phyloP scores from a whole-genome alignment of 2,888 invertebrate genomes.

The Mythimna impura region DNA sequence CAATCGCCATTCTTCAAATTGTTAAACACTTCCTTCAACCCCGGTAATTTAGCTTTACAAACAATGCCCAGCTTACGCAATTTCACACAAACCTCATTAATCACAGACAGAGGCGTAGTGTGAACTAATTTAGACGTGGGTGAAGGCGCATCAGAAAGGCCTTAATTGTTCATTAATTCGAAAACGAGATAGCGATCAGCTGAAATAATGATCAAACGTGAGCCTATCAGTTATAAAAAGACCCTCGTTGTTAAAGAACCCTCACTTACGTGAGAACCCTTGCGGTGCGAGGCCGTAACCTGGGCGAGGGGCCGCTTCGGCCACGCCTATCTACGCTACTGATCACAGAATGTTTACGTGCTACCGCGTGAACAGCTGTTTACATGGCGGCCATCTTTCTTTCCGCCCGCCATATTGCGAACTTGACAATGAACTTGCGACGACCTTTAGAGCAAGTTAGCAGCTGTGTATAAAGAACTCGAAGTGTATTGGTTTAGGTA shows the following conservation, averaged over 20 bases:
- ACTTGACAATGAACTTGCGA: slow-evolving; percentile 41
- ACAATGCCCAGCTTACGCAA: not conserved
- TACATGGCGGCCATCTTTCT: slow-evolving; percentile 22
- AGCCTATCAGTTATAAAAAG: no score
- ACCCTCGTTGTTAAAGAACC: no score
- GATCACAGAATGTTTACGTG: slow-evolving; percentile 13
- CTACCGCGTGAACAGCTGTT: slow-evolving; percentile 12
- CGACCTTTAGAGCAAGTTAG: slow-evolving; percentile 21
- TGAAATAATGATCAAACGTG: no score
- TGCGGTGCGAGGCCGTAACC: no score
- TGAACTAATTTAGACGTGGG: no score
- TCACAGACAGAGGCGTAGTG: slow-evolving; percentile 2
- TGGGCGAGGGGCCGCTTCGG: no score
- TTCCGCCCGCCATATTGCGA: not conserved
- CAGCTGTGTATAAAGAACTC: slow-evolving; percentile 32
- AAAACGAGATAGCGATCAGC: no score
- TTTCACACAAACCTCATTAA: slow-evolving; percentile 18
- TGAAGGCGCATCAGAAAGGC: no score
- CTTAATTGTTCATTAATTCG: no score
- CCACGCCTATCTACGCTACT: no score
- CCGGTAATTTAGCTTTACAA: slow-evolving; percentile 1
- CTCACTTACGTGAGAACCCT: no score
- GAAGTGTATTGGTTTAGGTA: slow-evolving; percentile 18
- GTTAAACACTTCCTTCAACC: not conserved
- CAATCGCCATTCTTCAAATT: not conserved